These are phyloP conservation scores for Caradrina kadenii DNA, from an alignment of 2,888 invertebrate species.

Conservation along the genomic window DNA sequence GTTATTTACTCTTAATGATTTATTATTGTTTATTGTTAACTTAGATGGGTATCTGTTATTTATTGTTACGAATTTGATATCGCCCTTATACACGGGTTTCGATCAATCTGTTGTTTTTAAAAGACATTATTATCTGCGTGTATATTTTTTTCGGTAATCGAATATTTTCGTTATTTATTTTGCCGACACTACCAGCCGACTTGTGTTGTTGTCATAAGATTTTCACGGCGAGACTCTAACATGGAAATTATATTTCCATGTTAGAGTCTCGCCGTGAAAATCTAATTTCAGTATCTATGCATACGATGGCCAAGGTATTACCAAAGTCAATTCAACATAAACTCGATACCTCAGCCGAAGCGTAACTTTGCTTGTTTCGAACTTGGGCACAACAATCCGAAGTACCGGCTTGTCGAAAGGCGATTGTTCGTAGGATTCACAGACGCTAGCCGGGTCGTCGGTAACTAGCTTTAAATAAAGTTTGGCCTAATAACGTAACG, in stretches of 20 bases:
- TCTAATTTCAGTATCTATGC: constrained; percentile 4
- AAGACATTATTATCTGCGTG: background rate
- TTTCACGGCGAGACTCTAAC: background rate
- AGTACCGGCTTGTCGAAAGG: constrained; percentile 2
- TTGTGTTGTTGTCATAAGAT: background rate
- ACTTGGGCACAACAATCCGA: constrained; percentile 10
- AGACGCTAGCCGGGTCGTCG: background rate
- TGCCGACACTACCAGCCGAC: no score
- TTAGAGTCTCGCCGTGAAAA: background rate
- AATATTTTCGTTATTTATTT: background rate
- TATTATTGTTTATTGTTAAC: background rate
- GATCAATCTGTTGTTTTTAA: background rate
- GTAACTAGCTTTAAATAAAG: constrained; percentile 3
- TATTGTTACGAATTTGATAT: no score
- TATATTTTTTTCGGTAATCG: background rate
- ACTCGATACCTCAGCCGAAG: background rate
- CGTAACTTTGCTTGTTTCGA: constrained; percentile 7
- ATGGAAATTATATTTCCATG: background rate
- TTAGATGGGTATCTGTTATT: no score
- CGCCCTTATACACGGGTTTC: no score
- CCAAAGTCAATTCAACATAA: constrained; percentile 12
- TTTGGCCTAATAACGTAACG: background rate
- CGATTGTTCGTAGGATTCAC: background rate
- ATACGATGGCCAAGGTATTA: background rate
- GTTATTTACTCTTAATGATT: background rate